Conservation (phyloP, 1,140 invertebrate species). For the Nephotettix cincticeps region DNA sequence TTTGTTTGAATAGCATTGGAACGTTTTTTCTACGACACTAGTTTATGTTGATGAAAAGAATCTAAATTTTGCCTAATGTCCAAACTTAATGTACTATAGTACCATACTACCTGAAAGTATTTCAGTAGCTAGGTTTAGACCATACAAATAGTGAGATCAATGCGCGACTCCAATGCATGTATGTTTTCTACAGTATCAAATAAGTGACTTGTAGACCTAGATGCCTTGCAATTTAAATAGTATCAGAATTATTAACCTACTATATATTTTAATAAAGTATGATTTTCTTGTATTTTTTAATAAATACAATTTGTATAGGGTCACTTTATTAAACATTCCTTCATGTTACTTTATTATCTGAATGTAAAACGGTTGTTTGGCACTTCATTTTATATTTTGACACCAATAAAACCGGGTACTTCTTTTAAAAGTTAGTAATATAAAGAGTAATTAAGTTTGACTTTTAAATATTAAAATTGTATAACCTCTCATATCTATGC, state of each 20-base stretch:
- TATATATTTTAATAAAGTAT: too few relatives aligned
- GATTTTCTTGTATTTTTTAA: not conserved
- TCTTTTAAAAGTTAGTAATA: too few relatives aligned
- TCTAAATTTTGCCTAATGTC: not conserved
- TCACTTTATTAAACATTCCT: too few relatives aligned
- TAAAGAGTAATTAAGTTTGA: too few relatives aligned
- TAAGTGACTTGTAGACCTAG: conserved; percentile 27
- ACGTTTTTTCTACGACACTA: not conserved
- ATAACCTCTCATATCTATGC: too few relatives aligned
- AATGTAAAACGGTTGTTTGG: too few relatives aligned
- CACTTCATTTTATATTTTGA: too few relatives aligned
- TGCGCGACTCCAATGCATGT: not conserved
- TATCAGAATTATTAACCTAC: not conserved
- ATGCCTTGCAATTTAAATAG: conserved; percentile 16
- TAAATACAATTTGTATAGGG: not conserved
- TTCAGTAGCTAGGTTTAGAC: not conserved
- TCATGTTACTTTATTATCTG: too few relatives aligned
- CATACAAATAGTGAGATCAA: not conserved
- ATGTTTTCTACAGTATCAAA: conserved; percentile 19
- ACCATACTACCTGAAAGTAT: not conserved
- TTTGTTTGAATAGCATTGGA: not conserved
- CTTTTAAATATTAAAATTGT: too few relatives aligned
- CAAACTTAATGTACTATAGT: not conserved
- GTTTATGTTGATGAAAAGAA: not conserved
- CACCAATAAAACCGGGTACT: too few relatives aligned